Evolutionary conservation across 92 coral and sea anemone genomes (phyloP).

Genomic region (Epizoanthus fatuus): DNA sequence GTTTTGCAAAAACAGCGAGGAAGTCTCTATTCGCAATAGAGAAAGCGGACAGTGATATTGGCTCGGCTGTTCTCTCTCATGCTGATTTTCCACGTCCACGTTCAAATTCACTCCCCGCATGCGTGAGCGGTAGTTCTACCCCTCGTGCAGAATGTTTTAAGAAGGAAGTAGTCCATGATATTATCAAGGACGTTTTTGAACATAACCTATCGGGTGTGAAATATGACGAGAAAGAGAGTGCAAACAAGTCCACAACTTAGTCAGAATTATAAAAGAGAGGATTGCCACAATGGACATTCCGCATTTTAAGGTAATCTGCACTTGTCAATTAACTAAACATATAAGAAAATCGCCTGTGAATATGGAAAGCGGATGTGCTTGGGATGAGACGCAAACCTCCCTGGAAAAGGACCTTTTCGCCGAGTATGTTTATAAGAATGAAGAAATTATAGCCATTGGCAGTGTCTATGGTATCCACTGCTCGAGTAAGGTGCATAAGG

Average conservation of each 20-base stretch:
- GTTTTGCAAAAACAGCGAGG: not conserved
- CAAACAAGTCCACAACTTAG: constrained; percentile 33
- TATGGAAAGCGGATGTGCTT: constrained; percentile 89
- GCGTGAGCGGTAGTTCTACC: too few species aligned
- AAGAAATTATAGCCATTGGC: constrained; percentile 73
- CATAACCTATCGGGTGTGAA: constrained; percentile 46
- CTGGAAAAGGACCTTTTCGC: constrained; percentile 86
- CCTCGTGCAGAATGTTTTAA: constrained; percentile 24
- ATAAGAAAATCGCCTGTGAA: constrained; percentile 60
- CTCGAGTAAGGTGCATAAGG: not conserved
- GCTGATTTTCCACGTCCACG: constrained; percentile 77
- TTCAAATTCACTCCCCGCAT: constrained; percentile 31
- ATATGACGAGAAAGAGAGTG: constrained; percentile 55
- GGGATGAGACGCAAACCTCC: constrained; percentile 74
- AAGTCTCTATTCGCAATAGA: constrained; percentile 79
- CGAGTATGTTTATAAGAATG: constrained; percentile 84
- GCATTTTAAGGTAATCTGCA: constrained; percentile 78
- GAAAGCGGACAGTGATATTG: constrained; percentile 46
- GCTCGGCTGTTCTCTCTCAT: constrained; percentile 66
- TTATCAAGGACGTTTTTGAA: constrained; percentile 63
- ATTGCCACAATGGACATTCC: constrained; percentile 52
- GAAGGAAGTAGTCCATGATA: constrained; percentile 49
- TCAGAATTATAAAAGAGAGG: constrained; percentile 46
- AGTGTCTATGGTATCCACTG: constrained; percentile 76
- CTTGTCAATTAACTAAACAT: constrained; percentile 70